phyloP scores from a whole-genome alignment of 2,113 vertebrate species.

The Bos taurus region ARS-UCD2.0 NC_037337.1:35992001-35992500 shows the following conservation, averaged over 20 bases:
- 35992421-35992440: not conserved
- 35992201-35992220: not conserved
- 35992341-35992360: not conserved
- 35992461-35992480: not conserved
- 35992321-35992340: not conserved
- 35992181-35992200: not conserved
- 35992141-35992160: not conserved
- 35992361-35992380: not conserved
- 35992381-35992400: not conserved
- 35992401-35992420: not conserved
- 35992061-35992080: not conserved
- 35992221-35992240: not conserved
- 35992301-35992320: not conserved
- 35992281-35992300: not conserved
- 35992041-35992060: not conserved
- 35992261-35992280: conserved; percentile 13
- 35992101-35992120: not conserved
- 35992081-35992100: not conserved
- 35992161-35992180: not conserved
- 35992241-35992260: not conserved
- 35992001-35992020: conserved; percentile 15
- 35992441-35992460: not conserved
- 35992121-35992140: not conserved
- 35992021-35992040: not conserved
- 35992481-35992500: not conserved